Conservation (phyloP, 2,888 invertebrate genomes). For the Drosophila ustulata region DNA sequence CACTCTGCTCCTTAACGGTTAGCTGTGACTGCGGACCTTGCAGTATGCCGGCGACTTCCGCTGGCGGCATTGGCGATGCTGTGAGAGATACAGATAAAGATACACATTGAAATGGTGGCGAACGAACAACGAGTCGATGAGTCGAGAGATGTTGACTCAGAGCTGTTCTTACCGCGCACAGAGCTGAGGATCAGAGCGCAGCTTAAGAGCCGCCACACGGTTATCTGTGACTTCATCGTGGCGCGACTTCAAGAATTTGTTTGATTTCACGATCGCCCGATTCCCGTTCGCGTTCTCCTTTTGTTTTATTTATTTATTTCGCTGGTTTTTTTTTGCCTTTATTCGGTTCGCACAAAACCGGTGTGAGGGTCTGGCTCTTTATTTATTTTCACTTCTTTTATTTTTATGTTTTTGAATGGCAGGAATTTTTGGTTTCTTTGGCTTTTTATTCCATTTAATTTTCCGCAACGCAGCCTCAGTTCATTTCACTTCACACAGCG, state of each 20-base stretch:
- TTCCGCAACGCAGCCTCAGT: slow-evolving; percentile 45
- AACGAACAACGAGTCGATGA: background rate
- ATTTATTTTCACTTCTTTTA: slow-evolving; percentile 5
- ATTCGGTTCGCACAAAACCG: slow-evolving; percentile 41
- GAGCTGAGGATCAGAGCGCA: slow-evolving; percentile 34
- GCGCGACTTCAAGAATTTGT: slow-evolving; percentile 52
- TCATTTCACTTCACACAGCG: slow-evolving; percentile 51
- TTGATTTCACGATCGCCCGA: slow-evolving; percentile 44
- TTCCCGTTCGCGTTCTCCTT: slow-evolving; percentile 23
- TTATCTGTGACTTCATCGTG: slow-evolving; percentile 55
- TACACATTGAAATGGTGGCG: slow-evolving; percentile 12
- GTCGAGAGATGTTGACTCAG: slow-evolving; percentile 37
- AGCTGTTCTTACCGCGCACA: slow-evolving; percentile 58
- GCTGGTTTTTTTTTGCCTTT: slow-evolving; percentile 9
- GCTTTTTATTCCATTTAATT: slow-evolving; percentile 18
- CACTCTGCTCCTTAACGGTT: slow-evolving; percentile 88
- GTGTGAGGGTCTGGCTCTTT: slow-evolving; percentile 25
- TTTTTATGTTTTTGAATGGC: slow-evolving; percentile 6
- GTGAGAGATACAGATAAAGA: background rate
- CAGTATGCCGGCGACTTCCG: slow-evolving; percentile 65
- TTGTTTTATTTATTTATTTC: slow-evolving; percentile 35
- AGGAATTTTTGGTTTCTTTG: slow-evolving; percentile 27
- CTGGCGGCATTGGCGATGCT: slow-evolving; percentile 31
- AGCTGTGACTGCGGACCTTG: slow-evolving; percentile 82
- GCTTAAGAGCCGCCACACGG: slow-evolving; percentile 46